Evolutionary conservation across 2,113 vertebrate species (phyloP).

Genomic region (Rhegmatorhina hoffmannsi): DNA sequence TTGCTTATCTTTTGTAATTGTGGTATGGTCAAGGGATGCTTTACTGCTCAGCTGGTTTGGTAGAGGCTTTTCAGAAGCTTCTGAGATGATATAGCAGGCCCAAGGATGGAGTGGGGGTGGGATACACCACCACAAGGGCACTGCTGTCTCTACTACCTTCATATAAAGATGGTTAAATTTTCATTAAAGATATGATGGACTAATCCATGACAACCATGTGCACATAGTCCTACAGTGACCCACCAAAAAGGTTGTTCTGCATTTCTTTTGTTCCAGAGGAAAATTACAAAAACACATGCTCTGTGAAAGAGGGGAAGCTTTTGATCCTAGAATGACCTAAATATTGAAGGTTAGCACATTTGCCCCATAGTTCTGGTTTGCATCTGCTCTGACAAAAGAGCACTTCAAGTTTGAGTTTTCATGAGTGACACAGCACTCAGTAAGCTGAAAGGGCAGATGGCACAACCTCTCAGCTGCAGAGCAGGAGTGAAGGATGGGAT

Average conservation of each 20-base stretch:
- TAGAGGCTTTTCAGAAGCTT: neutral
- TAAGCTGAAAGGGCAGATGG: slow-evolving; percentile 33
- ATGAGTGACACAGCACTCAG: neutral
- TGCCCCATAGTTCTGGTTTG: neutral
- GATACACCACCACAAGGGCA: neutral
- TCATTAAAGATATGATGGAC: neutral
- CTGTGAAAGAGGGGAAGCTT: neutral
- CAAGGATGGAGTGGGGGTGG: neutral
- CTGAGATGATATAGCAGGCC: neutral
- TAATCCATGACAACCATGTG: neutral
- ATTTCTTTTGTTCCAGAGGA: neutral
- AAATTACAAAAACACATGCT: rapidly evolving
- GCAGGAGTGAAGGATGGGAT: neutral
- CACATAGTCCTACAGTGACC: neutral
- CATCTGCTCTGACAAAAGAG: neutral
- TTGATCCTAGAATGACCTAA: neutral
- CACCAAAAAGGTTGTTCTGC: neutral
- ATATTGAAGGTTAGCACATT: neutral
- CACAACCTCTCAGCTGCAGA: slow-evolving; percentile 14
- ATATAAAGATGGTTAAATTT: neutral
- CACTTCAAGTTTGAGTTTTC: neutral
- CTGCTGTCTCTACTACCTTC: neutral
- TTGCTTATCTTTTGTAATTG: neutral
- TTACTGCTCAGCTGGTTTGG: neutral
- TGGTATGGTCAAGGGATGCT: neutral